phyloP scores from a whole-genome alignment of 2,797 vertebrate species.

The Amniataba percoides region DNA sequence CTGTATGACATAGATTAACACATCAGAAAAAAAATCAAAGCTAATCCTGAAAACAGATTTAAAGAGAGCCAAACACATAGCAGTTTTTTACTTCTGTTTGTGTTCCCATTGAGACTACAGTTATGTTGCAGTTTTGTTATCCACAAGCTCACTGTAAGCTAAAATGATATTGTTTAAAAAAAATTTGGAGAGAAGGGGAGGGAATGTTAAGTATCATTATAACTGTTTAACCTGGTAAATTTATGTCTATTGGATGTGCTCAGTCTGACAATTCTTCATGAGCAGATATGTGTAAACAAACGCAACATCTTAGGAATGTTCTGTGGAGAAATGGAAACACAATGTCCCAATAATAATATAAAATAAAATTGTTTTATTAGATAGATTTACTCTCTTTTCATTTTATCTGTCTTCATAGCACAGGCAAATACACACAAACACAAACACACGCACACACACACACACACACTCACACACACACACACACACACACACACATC shows the following conservation, averaged over 20 bases:
- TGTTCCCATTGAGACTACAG: neutral
- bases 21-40: neutral
- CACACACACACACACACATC: neutral
- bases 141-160: neutral
- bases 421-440: neutral
- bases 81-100: neutral
- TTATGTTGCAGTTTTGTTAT: neutral
- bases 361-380: neutral
- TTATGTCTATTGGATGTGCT: too few species aligned
- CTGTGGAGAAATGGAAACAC: too few species aligned
- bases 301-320: neutral
- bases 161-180: neutral
- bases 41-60: neutral
- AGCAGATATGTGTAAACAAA: neutral
- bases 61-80: neutral
- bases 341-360: neutral
- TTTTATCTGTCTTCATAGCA: neutral
- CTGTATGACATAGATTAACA: slow-evolving; percentile 66
- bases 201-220: too few species aligned
- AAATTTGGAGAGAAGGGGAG: too few species aligned
- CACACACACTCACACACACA: slow-evolving; percentile 1
- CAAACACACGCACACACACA: neutral
- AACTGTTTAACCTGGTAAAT: too few species aligned
- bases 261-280: too few species aligned
- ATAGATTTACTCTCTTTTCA: too few species aligned